phyloP scores from a whole-genome alignment of 2,113 vertebrate genomes.

The Cyprinus carpio region DNA sequence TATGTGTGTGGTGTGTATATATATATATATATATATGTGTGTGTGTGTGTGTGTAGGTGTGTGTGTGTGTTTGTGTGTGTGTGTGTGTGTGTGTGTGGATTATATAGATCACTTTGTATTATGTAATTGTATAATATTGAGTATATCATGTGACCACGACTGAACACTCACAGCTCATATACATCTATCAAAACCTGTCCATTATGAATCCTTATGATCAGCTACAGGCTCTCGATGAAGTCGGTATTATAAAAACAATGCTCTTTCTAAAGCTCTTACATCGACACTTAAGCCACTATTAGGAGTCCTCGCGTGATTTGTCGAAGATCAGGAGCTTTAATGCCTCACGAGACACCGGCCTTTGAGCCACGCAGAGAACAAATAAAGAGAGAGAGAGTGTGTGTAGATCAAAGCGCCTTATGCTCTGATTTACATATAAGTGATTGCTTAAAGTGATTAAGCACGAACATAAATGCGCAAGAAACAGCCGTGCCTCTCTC shows the following conservation, averaged over 20 bases:
- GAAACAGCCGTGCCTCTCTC: background rate
- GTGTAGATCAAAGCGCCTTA: background rate
- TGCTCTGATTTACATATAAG: background rate
- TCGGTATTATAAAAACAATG: conserved; percentile 22
- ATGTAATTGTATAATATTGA: too few relatives aligned
- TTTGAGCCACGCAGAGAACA: background rate
- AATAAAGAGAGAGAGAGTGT: too few relatives aligned
- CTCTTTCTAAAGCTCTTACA: conserved; percentile 58
- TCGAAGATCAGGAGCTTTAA: conserved; percentile 36
- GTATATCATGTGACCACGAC: background rate
- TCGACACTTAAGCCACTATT: conserved; percentile 46
- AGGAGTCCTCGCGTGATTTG: conserved; percentile 27
- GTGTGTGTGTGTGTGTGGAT: too few relatives aligned
- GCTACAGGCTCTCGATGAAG: conserved; percentile 11
- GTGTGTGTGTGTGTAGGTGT: too few relatives aligned
- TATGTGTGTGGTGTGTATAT: too few relatives aligned
- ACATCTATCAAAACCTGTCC: background rate
- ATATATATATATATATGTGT: too few relatives aligned
- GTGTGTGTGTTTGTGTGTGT: too few relatives aligned
- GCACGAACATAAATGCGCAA: background rate
- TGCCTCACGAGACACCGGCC: background rate
- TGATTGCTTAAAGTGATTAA: background rate
- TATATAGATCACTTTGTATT: too few relatives aligned
- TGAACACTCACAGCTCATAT: background rate
- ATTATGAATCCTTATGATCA: background rate